Evolutionary conservation across 2,797 vertebrate genomes (phyloP).

Genomic region (Bovichtus variegatus): DNA sequence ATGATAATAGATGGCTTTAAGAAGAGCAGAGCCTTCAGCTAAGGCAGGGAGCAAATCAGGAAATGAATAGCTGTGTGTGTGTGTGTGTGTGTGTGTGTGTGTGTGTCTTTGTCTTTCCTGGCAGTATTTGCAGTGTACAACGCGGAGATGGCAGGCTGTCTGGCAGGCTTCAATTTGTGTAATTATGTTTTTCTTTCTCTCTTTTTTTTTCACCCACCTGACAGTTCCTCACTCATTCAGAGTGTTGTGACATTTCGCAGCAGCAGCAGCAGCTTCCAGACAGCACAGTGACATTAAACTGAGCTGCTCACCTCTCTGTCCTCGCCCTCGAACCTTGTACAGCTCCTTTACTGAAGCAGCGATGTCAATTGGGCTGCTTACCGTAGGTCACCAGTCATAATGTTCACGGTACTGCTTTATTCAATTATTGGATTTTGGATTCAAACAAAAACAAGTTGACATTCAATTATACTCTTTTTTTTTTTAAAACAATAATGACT

Average conservation of each 20-base stretch:
- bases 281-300: slow-evolving; percentile 16
- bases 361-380: neutral
- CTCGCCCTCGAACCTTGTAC: neutral
- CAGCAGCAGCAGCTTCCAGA: slow-evolving; percentile 23
- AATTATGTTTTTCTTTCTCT: slow-evolving; percentile 1
- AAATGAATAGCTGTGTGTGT: slow-evolving; percentile 46
- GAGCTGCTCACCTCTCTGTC: slow-evolving; percentile 32
- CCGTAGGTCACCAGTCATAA: neutral
- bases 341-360: neutral
- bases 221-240: slow-evolving; percentile 51
- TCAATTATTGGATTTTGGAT: neutral
- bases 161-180: slow-evolving; percentile 39
- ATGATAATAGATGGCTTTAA: slow-evolving; percentile 63
- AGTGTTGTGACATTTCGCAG: slow-evolving; percentile 52
- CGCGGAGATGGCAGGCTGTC: slow-evolving; percentile 40
- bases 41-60: slow-evolving; percentile 26
- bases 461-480: neutral
- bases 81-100: slow-evolving; percentile 5
- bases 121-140: slow-evolving; percentile 28
- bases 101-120: neutral
- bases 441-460: neutral
- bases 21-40: slow-evolving; percentile 43
- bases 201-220: slow-evolving; percentile 23
- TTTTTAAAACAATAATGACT: neutral
- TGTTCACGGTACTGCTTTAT: neutral